A percentile compares a stretch with the other conserved stretches of the same genome.
Conservation (phyloP, 1,140 invertebrate genomes). For the Microplitis mediator region DNA sequence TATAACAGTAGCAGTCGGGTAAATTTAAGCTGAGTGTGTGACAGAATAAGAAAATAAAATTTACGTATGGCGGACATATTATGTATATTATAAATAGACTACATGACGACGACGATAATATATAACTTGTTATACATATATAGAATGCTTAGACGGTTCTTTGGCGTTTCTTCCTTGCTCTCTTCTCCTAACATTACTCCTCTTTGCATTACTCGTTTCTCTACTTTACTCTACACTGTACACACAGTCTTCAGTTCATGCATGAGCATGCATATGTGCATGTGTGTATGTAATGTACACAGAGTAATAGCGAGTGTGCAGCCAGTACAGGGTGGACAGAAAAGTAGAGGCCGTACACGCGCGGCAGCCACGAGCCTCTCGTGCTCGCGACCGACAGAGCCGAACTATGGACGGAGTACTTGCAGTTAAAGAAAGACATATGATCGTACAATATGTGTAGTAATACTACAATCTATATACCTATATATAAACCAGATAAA, state of each 20-base stretch:
- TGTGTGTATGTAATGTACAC: neutral
- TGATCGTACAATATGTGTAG: no score
- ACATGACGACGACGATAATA: conserved; percentile 46
- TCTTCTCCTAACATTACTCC: neutral
- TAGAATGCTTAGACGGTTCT: conserved; percentile 9
- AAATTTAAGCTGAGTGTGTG: neutral
- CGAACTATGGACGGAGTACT: no score
- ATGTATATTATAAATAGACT: conserved; percentile 27
- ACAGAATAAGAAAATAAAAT: neutral
- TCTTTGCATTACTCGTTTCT: no score
- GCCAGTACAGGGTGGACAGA: conserved; percentile 11
- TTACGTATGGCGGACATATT: neutral
- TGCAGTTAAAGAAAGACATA: no score
- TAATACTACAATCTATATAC: neutral
- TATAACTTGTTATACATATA: neutral
- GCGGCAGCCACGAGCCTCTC: conserved; percentile 17
- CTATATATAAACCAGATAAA: neutral
- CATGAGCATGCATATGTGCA: no score
- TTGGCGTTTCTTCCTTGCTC: conserved; percentile 12
- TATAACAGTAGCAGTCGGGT: neutral
- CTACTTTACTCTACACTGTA: no score
- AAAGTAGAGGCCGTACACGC: conserved; percentile 21
- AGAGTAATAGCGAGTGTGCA: conserved; percentile 14
- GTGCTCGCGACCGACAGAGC: neutral
- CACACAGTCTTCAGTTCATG: no score